Evolutionary conservation across 2,113 vertebrate genomes (phyloP), one percentile per base, ranked within the genome.

Genomic region (Cyprinodon brontotheroides): DNA sequence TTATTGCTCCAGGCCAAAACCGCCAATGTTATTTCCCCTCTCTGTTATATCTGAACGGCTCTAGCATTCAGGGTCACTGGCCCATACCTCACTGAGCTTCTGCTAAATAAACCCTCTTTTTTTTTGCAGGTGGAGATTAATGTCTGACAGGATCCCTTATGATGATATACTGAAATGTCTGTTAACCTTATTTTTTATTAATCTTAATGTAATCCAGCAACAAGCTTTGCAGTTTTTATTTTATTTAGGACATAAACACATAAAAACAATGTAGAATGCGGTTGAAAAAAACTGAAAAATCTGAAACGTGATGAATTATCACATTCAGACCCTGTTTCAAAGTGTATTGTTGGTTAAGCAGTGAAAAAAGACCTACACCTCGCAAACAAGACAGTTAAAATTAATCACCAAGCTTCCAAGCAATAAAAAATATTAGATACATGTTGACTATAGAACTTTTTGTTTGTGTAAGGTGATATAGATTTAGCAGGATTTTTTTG

Each of bases 1-100:
- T 92, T 86, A 82, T 84, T 43, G 22, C 75, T 70, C 7, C 9
- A 40, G 81, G 88, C 91, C 90, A 90, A 79, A 90, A 79, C 86
- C 90, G 84, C 87, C 75, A 57, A 79, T 71, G 57, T 22, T 72
- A 78, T 74, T 62, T 74, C 77, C 69, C 70, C 43, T 17, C 37
- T 22, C 8, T 10, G 4, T 57, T n/a, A 7, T n/a, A 68, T 59
- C 17, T 75, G 39, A n/a, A 29, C 20, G 10, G 68, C 12, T 80
- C 75, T 68, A 10, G 5, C 67, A 12, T 36, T 70, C 78, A 64
- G 68, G 76, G 72, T 85, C 72, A 82, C 14, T 74, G 64, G 71
- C 63, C 72, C 75, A 53, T 70, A 68, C 48, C 74, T 74, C 39
- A 48, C 64, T 75, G 77, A 65, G 61, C 79, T 74, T 73, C 75